Percentiles rank a stretch among this genome's conserved stretches.
These are phyloP conservation scores for Drosophila bocki DNA, from an alignment of 1,140 invertebrate genomes.

Conservation along the genomic window DNA sequence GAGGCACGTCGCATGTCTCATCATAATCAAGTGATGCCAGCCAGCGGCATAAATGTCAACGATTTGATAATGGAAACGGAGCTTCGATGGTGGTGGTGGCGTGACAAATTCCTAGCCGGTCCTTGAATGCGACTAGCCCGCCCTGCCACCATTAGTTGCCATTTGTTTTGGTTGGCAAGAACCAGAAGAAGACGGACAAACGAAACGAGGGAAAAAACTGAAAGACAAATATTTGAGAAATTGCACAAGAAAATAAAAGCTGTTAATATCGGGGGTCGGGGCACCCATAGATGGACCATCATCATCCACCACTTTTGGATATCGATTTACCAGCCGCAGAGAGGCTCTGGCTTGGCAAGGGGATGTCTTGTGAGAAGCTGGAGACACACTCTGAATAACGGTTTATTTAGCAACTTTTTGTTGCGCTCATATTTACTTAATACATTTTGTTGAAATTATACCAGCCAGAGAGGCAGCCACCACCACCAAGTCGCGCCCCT, in stretches of 20 bases:
- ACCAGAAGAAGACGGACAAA: slow-evolving; percentile 14
- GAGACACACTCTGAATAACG: slow-evolving; percentile 52
- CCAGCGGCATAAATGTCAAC: slow-evolving; percentile 81
- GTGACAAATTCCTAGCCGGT: slow-evolving; percentile 70
- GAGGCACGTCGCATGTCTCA: slow-evolving; percentile 60
- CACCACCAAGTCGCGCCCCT: slow-evolving; percentile 46
- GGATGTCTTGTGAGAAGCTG: slow-evolving; percentile 10
- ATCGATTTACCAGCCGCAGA: slow-evolving; percentile 61
- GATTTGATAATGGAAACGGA: slow-evolving; percentile 76
- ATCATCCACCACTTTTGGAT: slow-evolving; percentile 46
- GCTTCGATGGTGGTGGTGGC: slow-evolving; percentile 32
- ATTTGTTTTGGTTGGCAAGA: slow-evolving; percentile 69
- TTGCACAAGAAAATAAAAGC: slow-evolving; percentile 71
- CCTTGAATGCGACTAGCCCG: slow-evolving; percentile 42
- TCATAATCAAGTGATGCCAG: slow-evolving; percentile 78
- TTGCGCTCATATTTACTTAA: slow-evolving; percentile 77
- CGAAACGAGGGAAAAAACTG: slow-evolving; percentile 25
- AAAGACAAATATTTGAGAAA: slow-evolving; percentile 79
- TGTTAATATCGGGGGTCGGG: slow-evolving; percentile 57
- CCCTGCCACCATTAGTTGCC: slow-evolving; percentile 60
- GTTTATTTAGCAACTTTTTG: slow-evolving; percentile 74
- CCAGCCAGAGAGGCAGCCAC: slow-evolving; percentile 40
- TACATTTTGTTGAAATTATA: slow-evolving; percentile 79
- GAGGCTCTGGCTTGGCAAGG: not conserved
- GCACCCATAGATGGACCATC: slow-evolving; percentile 27